Percentiles rank a stretch among this genome's conserved stretches.
These are phyloP conservation scores for Heliconius eleuchia DNA, from an alignment of 1,140 invertebrate species.

Conservation along the genomic window DNA sequence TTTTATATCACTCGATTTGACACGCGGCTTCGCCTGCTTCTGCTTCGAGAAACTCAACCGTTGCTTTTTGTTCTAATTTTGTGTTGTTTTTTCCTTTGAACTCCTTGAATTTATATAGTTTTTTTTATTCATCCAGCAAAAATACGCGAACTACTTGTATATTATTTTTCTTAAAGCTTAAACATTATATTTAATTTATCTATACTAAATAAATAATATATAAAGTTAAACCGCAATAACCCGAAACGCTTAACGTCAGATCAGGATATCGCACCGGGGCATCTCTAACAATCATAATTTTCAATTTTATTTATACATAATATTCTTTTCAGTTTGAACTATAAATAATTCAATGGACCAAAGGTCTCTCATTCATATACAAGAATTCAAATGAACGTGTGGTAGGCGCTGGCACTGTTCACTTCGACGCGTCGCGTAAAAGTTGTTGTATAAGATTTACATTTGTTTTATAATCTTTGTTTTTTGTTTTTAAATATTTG, in stretches of 20 bases:
- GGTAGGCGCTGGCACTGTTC: not conserved
- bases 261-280: not conserved
- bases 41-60: too few relatives aligned
- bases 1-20: too few relatives aligned
- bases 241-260: not conserved
- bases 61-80: too few relatives aligned
- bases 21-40: too few relatives aligned
- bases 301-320: constrained; percentile 10
- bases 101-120: too few relatives aligned
- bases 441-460: not conserved
- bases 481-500: not conserved
- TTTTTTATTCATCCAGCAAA: too few relatives aligned
- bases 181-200: too few relatives aligned
- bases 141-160: not conserved
- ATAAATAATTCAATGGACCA: constrained; percentile 68
- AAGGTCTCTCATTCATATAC: constrained; percentile 65
- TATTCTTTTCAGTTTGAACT: constrained; percentile 47
- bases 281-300: constrained; percentile 11
- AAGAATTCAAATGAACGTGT: constrained; percentile 52
- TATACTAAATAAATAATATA: not conserved
- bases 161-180: not conserved
- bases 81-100: too few relatives aligned
- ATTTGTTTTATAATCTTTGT: not conserved
- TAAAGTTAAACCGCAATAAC: not conserved
- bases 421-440: not conserved